These are phyloP conservation scores for Ferrisia virgata DNA, from an alignment of 2,888 invertebrate species.

Conservation along the genomic window DNA sequence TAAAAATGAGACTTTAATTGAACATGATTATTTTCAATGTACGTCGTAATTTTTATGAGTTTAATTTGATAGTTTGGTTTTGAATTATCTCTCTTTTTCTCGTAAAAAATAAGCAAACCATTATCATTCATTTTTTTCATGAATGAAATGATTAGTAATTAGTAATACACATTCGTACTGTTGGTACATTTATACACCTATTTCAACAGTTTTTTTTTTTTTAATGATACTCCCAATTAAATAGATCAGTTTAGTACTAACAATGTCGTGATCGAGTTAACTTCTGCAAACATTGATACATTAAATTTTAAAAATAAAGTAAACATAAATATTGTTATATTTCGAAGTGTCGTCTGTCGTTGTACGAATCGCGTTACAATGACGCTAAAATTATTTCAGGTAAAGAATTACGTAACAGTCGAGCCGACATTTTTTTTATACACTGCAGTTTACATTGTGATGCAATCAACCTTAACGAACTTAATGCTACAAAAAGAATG, in stretches of 20 bases:
- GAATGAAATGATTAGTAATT: not conserved
- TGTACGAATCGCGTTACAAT: not conserved
- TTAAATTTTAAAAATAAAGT: not conserved
- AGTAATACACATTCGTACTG: not conserved
- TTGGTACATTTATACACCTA: not conserved
- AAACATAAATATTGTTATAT: not conserved
- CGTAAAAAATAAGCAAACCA: not conserved
- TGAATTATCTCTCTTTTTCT: not conserved
- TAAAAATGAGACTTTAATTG: too few relatives aligned
- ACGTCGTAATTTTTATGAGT: not conserved
- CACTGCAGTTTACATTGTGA: not conserved
- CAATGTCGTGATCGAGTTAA: not conserved
- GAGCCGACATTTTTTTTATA: not conserved
- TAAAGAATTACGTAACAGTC: not conserved
- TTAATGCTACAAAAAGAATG: conserved; percentile 34
- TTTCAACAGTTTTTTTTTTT: not conserved
- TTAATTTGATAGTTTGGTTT: not conserved
- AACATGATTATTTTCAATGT: too few relatives aligned
- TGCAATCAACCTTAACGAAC: not conserved
- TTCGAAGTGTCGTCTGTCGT: not conserved
- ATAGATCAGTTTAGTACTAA: too few relatives aligned
- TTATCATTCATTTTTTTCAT: not conserved
- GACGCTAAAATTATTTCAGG: not conserved
- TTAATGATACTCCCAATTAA: too few relatives aligned
- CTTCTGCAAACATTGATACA: not conserved